phyloP scores from a whole-genome alignment of 2,113 vertebrate genomes.

The Pipa parva region DNA sequence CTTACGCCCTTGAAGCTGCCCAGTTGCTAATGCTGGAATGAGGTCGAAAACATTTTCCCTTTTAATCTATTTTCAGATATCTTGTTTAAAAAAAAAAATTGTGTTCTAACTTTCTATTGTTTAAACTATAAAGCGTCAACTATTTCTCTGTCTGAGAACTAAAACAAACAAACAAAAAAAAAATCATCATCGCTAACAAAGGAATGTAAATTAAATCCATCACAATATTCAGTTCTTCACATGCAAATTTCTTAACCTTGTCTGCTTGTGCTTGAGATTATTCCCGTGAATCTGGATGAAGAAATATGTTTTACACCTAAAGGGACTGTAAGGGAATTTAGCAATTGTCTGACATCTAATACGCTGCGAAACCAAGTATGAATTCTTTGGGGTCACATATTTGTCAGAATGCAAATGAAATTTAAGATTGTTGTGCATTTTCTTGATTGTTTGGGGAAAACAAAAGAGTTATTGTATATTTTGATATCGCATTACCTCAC shows the following conservation, averaged over 20 bases:
- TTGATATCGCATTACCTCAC: constrained; percentile 11
- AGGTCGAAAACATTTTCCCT: constrained; percentile 26
- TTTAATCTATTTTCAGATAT: background rate
- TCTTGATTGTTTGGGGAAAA: constrained; percentile 30
- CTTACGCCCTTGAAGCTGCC: too few species aligned
- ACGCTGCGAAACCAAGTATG: constrained; percentile 13
- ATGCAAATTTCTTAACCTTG: background rate
- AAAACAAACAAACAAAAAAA: too few species aligned
- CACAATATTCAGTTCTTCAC: background rate
- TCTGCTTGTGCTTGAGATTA: background rate
- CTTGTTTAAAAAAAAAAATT: constrained; percentile 9
- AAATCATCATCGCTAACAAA: constrained; percentile 27
- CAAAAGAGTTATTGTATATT: constrained; percentile 4
- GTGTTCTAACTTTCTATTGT: constrained; percentile 22
- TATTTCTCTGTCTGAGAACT: constrained; percentile 3
- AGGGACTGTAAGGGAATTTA: constrained; percentile 10
- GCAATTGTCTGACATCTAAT: constrained; percentile 22
- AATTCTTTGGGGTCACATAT: constrained; percentile 17
- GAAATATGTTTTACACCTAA: constrained; percentile 28
- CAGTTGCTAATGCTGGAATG: too few species aligned
- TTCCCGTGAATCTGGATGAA: constrained; percentile 1
- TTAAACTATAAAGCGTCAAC: constrained; percentile 13
- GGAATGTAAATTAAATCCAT: constrained; percentile 31
- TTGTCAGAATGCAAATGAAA: constrained; percentile 18
- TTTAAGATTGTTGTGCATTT: constrained; percentile 18